Evolutionary conservation across 2,113 vertebrate genomes (phyloP).

Genomic region (Astatotilapia flaviijosephi): DNA sequence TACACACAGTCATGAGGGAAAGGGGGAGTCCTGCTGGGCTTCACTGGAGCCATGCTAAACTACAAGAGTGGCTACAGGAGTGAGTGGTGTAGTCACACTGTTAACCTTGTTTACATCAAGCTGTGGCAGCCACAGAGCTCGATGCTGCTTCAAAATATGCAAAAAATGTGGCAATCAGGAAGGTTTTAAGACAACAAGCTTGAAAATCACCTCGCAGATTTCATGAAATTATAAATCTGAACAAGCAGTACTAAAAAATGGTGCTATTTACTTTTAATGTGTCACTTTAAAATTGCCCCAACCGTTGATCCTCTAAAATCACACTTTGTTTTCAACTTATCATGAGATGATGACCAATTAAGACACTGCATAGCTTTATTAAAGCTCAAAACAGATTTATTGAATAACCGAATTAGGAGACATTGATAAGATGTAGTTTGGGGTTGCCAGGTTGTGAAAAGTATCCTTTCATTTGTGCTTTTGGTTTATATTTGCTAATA

Average conservation of each 20-base stretch:
- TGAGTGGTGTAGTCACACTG: slow-evolving; percentile 21
- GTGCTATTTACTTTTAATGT: neutral
- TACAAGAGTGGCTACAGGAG: slow-evolving; percentile 47
- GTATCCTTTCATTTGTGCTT: neutral
- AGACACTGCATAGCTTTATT: neutral
- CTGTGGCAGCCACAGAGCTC: neutral
- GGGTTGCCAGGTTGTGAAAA: neutral
- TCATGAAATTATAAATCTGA: neutral
- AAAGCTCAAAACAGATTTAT: neutral
- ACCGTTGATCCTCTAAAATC: neutral
- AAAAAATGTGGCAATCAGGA: neutral
- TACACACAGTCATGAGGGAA: slow-evolving; percentile 71
- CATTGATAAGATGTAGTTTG: neutral
- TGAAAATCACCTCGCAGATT: neutral
- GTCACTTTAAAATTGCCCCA: neutral
- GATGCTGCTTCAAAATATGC: neutral
- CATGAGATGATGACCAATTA: neutral
- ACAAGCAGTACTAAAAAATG: neutral
- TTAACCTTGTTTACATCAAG: slow-evolving; percentile 45
- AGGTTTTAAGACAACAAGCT: neutral
- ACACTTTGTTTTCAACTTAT: neutral
- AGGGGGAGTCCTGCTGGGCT: slow-evolving; percentile 64
- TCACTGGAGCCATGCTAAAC: slow-evolving; percentile 60
- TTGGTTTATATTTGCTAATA: neutral
- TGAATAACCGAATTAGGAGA: neutral